Percentiles rank a stretch among this genome's conserved stretches.
Conservation (phyloP, 2,888 invertebrate genomes). For the Thymelicus lineola region DNA sequence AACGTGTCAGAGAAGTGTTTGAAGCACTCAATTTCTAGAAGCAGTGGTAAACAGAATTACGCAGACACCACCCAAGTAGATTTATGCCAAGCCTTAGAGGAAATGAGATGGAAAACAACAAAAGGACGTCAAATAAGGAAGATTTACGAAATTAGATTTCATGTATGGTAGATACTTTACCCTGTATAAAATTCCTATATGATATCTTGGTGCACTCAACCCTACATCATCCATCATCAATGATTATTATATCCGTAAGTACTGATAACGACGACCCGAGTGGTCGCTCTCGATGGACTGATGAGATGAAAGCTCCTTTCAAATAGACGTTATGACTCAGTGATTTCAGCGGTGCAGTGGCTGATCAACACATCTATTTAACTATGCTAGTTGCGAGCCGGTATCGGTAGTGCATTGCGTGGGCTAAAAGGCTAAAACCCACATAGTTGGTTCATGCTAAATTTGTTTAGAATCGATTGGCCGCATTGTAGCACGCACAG, state of each 20-base stretch:
- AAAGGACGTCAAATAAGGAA: no score
- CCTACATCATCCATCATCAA: not conserved
- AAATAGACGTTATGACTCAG: slow-evolving; percentile 66
- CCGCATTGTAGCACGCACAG: slow-evolving; percentile 79
- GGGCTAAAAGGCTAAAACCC: slow-evolving; percentile 18
- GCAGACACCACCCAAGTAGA: not conserved
- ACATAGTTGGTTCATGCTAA: slow-evolving; percentile 64
- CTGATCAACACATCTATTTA: slow-evolving; percentile 59
- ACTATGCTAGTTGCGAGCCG: slow-evolving; percentile 46
- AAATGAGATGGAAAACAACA: no score
- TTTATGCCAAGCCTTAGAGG: not conserved
- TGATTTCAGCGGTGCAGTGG: slow-evolving; percentile 47
- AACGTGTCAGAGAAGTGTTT: slow-evolving; percentile 13
- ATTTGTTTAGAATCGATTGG: slow-evolving; percentile 71
- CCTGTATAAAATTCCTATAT: no score
- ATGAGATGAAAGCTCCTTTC: slow-evolving; percentile 65
- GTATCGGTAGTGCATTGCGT: slow-evolving; percentile 30
- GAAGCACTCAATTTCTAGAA: slow-evolving; percentile 4
- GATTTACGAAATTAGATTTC: no score
- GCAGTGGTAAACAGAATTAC: not conserved
- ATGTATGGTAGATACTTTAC: no score
- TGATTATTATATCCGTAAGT: slow-evolving; percentile 14
- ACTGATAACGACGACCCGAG: slow-evolving; percentile 41
- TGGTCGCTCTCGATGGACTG: slow-evolving; percentile 54
- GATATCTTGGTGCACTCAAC: not conserved